Evolutionary conservation across 2,797 vertebrate genomes (phyloP), one percentile per base, ranked within the genome.

Genomic region (Craterocephalus amniculus): DNA sequence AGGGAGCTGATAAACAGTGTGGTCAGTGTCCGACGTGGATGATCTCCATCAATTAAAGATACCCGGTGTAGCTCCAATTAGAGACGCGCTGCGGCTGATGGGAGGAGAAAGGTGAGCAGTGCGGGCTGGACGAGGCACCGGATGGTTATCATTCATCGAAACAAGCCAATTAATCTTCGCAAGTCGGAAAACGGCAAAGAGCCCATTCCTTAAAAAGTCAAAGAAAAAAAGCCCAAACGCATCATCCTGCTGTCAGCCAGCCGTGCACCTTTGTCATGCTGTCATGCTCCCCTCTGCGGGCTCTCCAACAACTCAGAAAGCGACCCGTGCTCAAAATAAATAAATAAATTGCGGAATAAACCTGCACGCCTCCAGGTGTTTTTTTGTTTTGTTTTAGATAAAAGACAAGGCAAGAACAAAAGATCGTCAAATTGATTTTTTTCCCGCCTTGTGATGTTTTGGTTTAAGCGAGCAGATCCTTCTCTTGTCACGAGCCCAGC

Each of bases 121-220:
- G 51, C 36, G 60, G 49, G 38, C 55, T 18, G 80, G 58, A 80
- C 31, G 52, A 79, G 79, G 60, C 60, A 48, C 67, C 65, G 34
- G 59, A 40, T 68, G 71, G 67, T 84, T 16, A 74, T n/a, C 75
- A 60, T 34, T 26, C 72, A 77, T 51, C 32, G 35, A 12, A 14
- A 26, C 4, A 0, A 31, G 55, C 55, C 29, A 32, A 2, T 3
- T 4, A 3, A 29, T 22, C 26, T 45, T 9, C 35, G 74, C 29
- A 70, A 59, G 65, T 68, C 38, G 0, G 57, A n/a, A 67, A 63
- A 2, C 1, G 52, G 58, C 14, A 74, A 63, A 79, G 68, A 80
- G 69, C 26, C 83, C 91, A 83, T 91, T 89, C 78, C 84, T 76
- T 62, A 78, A 74, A 86, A 87, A 85, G 82, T 78, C n/a, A n/a